A percentile compares a stretch with the other conserved stretches of the same genome.
Evolutionary conservation across 2,113 vertebrate genomes (phyloP).

Genomic region (Nyctibius bracteatus): DNA sequence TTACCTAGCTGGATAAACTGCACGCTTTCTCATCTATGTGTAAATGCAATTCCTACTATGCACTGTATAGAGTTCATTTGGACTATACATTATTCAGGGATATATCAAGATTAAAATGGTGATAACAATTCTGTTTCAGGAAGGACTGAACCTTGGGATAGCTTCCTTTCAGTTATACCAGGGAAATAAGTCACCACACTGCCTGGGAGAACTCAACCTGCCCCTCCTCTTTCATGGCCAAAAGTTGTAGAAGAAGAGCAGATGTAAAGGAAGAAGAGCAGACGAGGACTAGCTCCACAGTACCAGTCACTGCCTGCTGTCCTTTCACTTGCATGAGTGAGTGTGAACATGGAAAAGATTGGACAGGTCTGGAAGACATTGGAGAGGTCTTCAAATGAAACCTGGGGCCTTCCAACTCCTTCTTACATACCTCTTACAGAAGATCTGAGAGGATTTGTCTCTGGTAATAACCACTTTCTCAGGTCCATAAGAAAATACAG

Average conservation of each 20-base stretch:
- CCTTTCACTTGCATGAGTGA: neutral
- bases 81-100: neutral
- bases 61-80: neutral
- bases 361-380: neutral
- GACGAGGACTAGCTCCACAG: neutral
- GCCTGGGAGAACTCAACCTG: neutral
- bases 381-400: neutral
- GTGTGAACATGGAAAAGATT: neutral
- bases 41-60: neutral
- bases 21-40: neutral
- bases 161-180: neutral
- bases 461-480: neutral
- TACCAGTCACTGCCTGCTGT: neutral
- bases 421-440: neutral
- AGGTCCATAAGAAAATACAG: neutral
- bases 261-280: too few relatives aligned
- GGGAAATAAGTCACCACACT: neutral
- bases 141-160: neutral
- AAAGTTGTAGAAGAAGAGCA: neutral
- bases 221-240: neutral
- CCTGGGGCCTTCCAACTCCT: neutral
- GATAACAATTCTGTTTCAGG: neutral
- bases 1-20: neutral
- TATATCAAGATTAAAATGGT: neutral
- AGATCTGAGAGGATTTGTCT: neutral